Evolutionary conservation across 2,113 vertebrate species (phyloP).

Genomic region (Ginglymostoma cirratum): DNA sequence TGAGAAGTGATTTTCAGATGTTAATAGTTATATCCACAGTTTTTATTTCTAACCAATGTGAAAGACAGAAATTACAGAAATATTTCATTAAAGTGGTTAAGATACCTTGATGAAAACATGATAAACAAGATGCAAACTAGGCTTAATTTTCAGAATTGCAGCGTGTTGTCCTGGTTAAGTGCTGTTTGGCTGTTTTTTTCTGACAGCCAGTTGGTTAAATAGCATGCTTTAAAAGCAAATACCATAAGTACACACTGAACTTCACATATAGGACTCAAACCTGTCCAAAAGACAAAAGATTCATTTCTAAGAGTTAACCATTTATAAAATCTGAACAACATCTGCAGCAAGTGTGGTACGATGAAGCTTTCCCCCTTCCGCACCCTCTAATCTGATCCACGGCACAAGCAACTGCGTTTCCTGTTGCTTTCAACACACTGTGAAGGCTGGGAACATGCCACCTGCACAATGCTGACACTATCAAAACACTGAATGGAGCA

Average conservation of each 20-base stretch:
- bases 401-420: neutral
- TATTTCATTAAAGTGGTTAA: neutral
- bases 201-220: neutral
- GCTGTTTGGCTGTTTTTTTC: neutral
- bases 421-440: neutral
- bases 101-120: neutral
- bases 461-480: neutral
- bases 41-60: neutral
- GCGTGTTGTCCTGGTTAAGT: neutral
- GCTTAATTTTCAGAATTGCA: neutral
- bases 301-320: neutral
- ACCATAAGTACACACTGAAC: neutral
- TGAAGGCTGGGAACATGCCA: neutral
- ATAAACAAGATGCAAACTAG: neutral
- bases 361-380: neutral
- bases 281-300: neutral
- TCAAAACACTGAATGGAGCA: neutral
- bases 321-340: neutral
- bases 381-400: neutral
- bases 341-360: neutral
- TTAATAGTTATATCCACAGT: neutral
- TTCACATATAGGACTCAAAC: neutral
- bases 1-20: neutral
- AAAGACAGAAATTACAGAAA: neutral
- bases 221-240: neutral